phyloP scores from a whole-genome alignment of 2,888 invertebrate species.

The Pammene aurita region DNA sequence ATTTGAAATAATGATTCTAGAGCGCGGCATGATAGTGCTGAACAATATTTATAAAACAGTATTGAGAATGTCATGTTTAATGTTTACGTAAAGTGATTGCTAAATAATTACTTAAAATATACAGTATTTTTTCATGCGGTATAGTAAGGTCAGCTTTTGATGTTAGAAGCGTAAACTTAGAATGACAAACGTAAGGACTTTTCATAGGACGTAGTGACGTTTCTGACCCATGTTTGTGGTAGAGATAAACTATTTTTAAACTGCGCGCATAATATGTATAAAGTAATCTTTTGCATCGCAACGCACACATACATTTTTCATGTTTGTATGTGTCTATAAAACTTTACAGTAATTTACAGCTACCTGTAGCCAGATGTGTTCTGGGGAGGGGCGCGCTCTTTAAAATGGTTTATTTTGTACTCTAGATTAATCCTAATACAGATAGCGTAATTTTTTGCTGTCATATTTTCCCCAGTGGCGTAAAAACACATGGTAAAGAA shows the following conservation, averaged over 20 bases:
- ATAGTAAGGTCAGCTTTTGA: conserved; percentile 69
- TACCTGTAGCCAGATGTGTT: no score
- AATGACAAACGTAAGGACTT: conserved; percentile 57
- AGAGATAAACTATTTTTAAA: not conserved
- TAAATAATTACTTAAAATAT: conserved; percentile 54
- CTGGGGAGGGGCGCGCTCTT: no score
- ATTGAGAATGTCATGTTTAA: conserved; percentile 45
- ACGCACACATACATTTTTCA: no score
- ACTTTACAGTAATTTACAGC: no score
- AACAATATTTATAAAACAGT: not conserved
- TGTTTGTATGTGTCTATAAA: no score
- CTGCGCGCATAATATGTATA: no score
- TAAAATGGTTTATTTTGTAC: no score
- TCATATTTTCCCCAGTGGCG: conserved; percentile 15
- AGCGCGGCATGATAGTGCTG: not conserved
- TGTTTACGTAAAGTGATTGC: conserved; percentile 50
- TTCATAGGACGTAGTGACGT: conserved; percentile 58
- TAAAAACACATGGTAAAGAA: conserved; percentile 24
- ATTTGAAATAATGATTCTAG: conserved; percentile 2
- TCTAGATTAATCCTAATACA: no score
- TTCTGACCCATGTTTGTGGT: conserved; percentile 51
- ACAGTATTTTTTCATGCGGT: conserved; percentile 75
- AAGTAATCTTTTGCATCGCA: no score
- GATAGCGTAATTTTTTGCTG: no score
- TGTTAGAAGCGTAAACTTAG: conserved; percentile 68